These are phyloP conservation scores for Arctocebus calabarensis DNA, from an alignment of 2,797 vertebrate genomes.

Conservation along the genomic window DNA sequence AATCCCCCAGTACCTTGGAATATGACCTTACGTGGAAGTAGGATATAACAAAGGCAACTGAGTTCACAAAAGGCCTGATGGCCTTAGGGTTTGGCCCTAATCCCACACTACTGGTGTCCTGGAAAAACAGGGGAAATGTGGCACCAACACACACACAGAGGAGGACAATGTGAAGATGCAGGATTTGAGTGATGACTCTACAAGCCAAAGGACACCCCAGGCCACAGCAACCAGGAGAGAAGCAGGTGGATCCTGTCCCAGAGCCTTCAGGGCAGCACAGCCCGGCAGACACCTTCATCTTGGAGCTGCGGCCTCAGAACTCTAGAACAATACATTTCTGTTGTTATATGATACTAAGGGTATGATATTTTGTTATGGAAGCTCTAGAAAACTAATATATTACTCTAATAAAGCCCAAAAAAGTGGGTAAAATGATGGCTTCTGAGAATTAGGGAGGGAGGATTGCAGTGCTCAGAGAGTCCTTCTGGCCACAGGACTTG, in stretches of 20 bases:
- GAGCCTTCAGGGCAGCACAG: fast-evolving
- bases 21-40: background rate
- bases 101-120: background rate
- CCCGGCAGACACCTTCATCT: background rate
- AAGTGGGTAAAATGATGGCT: background rate
- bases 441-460: background rate
- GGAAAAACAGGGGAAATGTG: background rate
- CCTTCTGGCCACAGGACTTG: background rate
- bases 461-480: background rate
- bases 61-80: background rate
- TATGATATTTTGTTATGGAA: background rate
- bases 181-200: fast-evolving
- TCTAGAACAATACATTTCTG: background rate
- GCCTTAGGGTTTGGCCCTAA: background rate
- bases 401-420: background rate
- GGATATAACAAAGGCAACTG: background rate
- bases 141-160: background rate
- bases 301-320: background rate
- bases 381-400: background rate
- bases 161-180: fast-evolving
- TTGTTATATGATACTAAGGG: background rate
- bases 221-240: background rate
- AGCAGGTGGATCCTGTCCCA: fast-evolving
- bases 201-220: background rate
- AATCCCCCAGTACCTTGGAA: background rate